Base-by-base conservation (phyloP, 2,797 vertebrate species). In the Ctenopoma kingsleyae region DNA sequence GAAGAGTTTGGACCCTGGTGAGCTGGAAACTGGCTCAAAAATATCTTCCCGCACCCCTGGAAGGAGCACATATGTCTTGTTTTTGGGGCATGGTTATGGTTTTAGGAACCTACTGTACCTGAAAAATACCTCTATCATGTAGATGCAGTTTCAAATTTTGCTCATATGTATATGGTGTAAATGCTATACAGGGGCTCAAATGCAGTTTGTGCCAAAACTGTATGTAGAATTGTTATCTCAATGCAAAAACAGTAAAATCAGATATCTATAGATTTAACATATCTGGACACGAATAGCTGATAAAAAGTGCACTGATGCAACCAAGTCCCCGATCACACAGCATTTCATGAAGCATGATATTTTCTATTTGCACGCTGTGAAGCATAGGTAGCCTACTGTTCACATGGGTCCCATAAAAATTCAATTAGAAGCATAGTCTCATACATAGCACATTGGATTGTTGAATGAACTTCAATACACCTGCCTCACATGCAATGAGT, bases 51-150 rank as follows among this genome's bases (percentile, higher is more conserved):
- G 78, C 86, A 81, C 89, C 87, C 91, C 91, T 85, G 81, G 74
- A 84, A 86, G 86, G 74, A 75, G 72, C 78, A 80, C 90, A 92
- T 90, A 90, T 93, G 91, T 90, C 87, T 78, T 57, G 35, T 71
- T 88, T 78, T 90, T 85, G 27, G 46, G 6, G 71, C 84, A 51
- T 61, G 19, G 38, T 22, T 69, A 22, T 61, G 56, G 22, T 54
- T 75, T 67, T 35, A 41, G 43, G 30, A 16, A 49, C n/a, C 25
- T 43, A 41, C 41, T 30, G 27, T 23, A 55, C 43, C 32, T 32
- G 32, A 40, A 52, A 27, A 30, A 36, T 19, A 30, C 35, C 8
- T 38, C 3, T n/a, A 25, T 35, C 4, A 27, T 57, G 61, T 51
- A 8, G 46, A 15, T 47, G 49, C 9, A 23, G 35, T 38, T 8